Evolutionary conservation across 2,113 vertebrate genomes (phyloP).

Genomic region (Ellobius talpinus): DNA sequence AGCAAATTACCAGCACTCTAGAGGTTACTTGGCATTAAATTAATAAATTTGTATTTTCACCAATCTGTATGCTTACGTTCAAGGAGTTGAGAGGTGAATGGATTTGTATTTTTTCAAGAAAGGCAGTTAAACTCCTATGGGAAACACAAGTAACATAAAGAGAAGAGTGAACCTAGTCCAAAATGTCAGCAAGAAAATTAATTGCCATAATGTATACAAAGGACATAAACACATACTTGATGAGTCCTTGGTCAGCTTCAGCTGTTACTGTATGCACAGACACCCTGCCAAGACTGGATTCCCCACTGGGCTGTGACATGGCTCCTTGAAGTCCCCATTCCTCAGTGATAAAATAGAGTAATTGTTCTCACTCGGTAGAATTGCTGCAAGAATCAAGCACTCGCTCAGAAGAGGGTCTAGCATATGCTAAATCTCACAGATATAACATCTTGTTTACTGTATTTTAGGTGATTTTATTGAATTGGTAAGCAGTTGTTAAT

Average conservation of each 20-base stretch:
- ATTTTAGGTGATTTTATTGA: neutral
- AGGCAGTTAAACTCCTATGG: neutral
- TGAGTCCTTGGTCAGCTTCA: neutral
- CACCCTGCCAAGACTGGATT: neutral
- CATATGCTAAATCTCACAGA: neutral
- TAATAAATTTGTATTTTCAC: slow-evolving; percentile 12
- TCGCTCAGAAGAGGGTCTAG: neutral
- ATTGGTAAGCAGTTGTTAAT: neutral
- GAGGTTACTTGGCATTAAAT: slow-evolving; percentile 2
- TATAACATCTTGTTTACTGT: neutral
- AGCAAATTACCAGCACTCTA: neutral
- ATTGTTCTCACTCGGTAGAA: neutral
- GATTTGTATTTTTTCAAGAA: slow-evolving; percentile 33
- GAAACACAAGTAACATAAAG: slow-evolving; percentile 26
- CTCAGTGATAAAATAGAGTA: neutral
- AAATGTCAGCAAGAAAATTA: slow-evolving; percentile 16
- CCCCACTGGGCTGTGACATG: neutral
- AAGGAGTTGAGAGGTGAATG: neutral
- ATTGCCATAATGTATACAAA: neutral
- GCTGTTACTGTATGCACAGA: neutral
- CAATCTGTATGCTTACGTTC: slow-evolving; percentile 38
- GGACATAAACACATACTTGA: neutral
- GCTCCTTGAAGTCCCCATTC: neutral
- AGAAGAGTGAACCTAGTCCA: neutral
- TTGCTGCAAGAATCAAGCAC: neutral